phyloP scores from a whole-genome alignment of 2,888 invertebrate genomes.

The Sthenelais limicola region DNA sequence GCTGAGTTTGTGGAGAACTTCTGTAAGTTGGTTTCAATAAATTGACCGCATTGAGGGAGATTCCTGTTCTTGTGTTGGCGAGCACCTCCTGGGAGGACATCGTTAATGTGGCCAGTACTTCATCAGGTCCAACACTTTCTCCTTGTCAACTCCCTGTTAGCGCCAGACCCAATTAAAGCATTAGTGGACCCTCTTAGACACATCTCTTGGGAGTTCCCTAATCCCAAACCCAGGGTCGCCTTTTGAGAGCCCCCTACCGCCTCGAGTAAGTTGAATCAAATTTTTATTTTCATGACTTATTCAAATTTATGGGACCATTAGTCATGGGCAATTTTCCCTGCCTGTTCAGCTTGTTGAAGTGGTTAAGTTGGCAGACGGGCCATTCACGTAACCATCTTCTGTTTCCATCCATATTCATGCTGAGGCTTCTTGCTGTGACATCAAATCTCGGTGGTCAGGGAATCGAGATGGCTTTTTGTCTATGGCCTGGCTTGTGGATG shows the following conservation, averaged over 20 bases:
- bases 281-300: constrained; percentile 39
- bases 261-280: constrained; percentile 31
- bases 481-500: neutral
- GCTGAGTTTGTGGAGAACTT: no score
- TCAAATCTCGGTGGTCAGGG: constrained; percentile 11
- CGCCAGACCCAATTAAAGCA: constrained; percentile 33
- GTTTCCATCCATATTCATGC: constrained; percentile 1
- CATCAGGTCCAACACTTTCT: constrained; percentile 17
- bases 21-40: no score
- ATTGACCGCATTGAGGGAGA: no score
- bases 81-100: neutral
- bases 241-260: no score
- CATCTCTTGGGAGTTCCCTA: no score
- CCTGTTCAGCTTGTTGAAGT: constrained; percentile 21
- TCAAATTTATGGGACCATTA: constrained; percentile 23
- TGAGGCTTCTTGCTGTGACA: constrained; percentile 2
- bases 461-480: neutral
- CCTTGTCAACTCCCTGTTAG: constrained; percentile 23
- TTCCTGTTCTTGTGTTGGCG: no score
- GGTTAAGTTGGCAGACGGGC: neutral
- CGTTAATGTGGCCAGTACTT: constrained; percentile 23
- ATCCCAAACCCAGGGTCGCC: no score
- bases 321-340: neutral
- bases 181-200: constrained; percentile 13
- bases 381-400: constrained; percentile 15